Evolutionary conservation across 2,113 vertebrate species (phyloP).

Genomic region (Gila orcuttii): DNA sequence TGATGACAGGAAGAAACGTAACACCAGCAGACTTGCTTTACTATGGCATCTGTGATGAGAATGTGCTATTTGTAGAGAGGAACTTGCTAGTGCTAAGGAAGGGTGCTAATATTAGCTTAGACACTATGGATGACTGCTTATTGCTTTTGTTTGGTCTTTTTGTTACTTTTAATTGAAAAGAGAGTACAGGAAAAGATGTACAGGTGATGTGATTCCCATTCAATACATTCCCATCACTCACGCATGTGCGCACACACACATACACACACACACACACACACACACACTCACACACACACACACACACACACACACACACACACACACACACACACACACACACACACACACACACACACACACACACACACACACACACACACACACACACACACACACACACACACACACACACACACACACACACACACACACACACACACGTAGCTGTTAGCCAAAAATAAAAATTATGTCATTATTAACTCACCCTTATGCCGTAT

Average conservation of each 20-base stretch:
- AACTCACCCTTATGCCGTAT: no score
- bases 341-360: no score
- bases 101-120: constrained; percentile 20
- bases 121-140: background rate
- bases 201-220: background rate
- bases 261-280: no score
- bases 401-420: no score
- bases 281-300: no score
- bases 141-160: background rate
- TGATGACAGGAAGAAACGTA: constrained; percentile 67
- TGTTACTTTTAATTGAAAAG: background rate
- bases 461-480: no score
- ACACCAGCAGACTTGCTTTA: constrained; percentile 60
- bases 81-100: constrained; percentile 38
- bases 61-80: constrained; percentile 64
- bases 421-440: no score
- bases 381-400: no score
- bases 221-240: background rate
- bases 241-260: no score
- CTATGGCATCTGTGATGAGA: constrained; percentile 54
- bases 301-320: no score
- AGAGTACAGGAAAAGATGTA: background rate
- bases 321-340: no score
- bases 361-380: no score
- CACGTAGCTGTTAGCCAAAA: background rate